Evolutionary conservation across 2,888 invertebrate genomes (phyloP).

Genomic region (Sminthurides aquaticus): DNA sequence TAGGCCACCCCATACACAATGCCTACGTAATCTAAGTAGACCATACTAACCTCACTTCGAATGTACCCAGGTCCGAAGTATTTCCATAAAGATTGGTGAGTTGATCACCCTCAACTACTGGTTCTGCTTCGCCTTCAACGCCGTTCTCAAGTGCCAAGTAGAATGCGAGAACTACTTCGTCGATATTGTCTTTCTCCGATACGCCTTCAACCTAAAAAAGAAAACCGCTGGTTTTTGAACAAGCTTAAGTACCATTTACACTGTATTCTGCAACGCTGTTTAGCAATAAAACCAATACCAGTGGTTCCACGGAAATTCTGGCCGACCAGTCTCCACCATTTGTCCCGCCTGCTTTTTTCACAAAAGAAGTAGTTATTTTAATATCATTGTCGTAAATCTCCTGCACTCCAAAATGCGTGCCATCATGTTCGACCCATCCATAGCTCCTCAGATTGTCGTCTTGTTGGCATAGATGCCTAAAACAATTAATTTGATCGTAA

Average conservation of each 20-base stretch:
- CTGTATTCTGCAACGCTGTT: slow-evolving; percentile 8
- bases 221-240: too few species aligned
- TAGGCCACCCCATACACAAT: too few species aligned
- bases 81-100: slow-evolving; percentile 63
- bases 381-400: slow-evolving; percentile 74
- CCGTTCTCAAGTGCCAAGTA: slow-evolving; percentile 40
- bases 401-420: slow-evolving; percentile 82
- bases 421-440: slow-evolving; percentile 91
- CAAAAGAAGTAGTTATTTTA: slow-evolving; percentile 72
- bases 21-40: neutral
- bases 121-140: slow-evolving; percentile 28
- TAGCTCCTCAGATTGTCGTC: slow-evolving; percentile 70
- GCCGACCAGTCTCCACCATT: slow-evolving; percentile 93
- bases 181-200: slow-evolving; percentile 37
- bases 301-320: slow-evolving; percentile 59
- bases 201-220: slow-evolving; percentile 22
- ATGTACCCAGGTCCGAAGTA: slow-evolving; percentile 70
- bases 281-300: slow-evolving; percentile 45
- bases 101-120: slow-evolving; percentile 40
- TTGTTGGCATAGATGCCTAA: slow-evolving; percentile 87
- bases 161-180: slow-evolving; percentile 40
- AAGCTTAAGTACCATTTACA: neutral
- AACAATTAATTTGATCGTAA: slow-evolving; percentile 32
- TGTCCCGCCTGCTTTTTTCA: slow-evolving; percentile 70
- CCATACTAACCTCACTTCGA: slow-evolving; percentile 53